Percentiles rank a stretch among this genome's conserved stretches.
These are phyloP conservation scores for Toxotes chatareus DNA, from an alignment of 2,113 vertebrate species.

Conservation along the genomic window DNA sequence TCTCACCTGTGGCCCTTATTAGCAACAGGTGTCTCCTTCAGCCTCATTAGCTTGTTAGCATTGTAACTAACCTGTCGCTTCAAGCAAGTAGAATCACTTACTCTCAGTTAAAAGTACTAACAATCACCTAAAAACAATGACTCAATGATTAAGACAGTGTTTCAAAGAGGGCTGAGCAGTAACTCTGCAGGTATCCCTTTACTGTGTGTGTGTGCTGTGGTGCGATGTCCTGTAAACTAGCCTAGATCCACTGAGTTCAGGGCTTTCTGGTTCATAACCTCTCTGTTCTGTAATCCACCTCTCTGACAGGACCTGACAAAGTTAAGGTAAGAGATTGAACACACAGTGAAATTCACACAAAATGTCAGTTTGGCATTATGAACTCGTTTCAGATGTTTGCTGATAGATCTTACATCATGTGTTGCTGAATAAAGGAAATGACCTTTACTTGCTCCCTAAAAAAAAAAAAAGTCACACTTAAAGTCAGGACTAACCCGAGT, in stretches of 20 bases:
- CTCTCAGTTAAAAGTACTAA: not conserved
- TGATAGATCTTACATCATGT: not conserved
- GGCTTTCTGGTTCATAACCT: constrained; percentile 47
- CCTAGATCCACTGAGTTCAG: constrained; percentile 11
- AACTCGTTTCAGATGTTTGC: not conserved
- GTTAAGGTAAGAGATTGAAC: constrained; percentile 81
- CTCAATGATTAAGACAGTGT: not conserved
- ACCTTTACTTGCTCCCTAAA: not conserved
- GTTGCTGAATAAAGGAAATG: not conserved
- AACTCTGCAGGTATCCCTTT: constrained; percentile 28
- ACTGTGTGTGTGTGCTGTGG: constrained; percentile 19
- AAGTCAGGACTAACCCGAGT: no score
- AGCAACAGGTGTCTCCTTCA: not conserved
- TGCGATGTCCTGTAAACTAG: constrained; percentile 40
- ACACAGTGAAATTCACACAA: constrained; percentile 19
- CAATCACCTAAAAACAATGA: not conserved
- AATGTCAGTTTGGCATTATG: not conserved
- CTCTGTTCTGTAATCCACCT: constrained; percentile 71
- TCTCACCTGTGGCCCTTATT: not conserved
- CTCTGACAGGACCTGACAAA: constrained; percentile 82
- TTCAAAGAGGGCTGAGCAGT: not conserved
- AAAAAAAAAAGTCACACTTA: no score
- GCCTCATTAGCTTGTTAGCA: not conserved
- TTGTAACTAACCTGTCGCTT: not conserved
- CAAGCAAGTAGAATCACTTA: constrained; percentile 2